phyloP scores from a whole-genome alignment of 2,888 invertebrate species.

The Steinernema scapterisci region DNA sequence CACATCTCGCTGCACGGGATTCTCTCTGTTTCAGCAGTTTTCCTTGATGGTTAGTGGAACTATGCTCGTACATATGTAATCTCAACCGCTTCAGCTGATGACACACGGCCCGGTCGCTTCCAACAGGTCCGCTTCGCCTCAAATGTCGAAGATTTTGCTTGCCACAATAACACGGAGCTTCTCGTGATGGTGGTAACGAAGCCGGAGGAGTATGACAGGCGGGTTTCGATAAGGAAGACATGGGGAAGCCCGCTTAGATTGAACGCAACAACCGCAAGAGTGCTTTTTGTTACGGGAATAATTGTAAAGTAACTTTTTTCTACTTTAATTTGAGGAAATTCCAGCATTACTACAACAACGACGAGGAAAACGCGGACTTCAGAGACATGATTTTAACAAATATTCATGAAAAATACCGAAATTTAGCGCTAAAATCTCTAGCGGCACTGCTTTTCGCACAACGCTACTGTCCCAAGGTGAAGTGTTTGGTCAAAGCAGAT shows the following conservation, averaged over 20 bases:
- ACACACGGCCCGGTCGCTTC: not conserved
- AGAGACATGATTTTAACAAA: constrained; percentile 20
- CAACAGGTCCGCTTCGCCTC: constrained; percentile 5
- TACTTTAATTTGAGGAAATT: not conserved
- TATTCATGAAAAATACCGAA: constrained; percentile 29
- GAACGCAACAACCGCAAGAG: not conserved
- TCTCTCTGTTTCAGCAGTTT: not conserved
- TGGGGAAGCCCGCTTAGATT: constrained; percentile 14
- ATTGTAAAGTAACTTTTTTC: not conserved
- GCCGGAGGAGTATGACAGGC: constrained; percentile 3
- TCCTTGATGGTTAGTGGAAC: not conserved
- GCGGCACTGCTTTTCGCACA: constrained; percentile 28
- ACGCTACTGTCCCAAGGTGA: constrained; percentile 2
- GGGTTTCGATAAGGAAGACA: not conserved
- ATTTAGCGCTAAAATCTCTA: constrained; percentile 32
- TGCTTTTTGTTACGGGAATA: constrained; percentile 9
- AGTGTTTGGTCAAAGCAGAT: constrained; percentile 30
- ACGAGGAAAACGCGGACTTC: constrained; percentile 13
- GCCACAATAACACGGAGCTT: not conserved
- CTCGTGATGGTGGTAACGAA: not conserved
- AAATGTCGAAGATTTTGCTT: not conserved
- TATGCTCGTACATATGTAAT: not conserved
- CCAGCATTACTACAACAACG: constrained; percentile 23
- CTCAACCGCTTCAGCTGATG: not conserved
- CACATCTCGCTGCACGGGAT: not conserved